A percentile compares a stretch with the other conserved stretches of the same genome.
phyloP scores from a whole-genome alignment of 2,888 invertebrate genomes.

The Prostheceraeus crozeri region DNA sequence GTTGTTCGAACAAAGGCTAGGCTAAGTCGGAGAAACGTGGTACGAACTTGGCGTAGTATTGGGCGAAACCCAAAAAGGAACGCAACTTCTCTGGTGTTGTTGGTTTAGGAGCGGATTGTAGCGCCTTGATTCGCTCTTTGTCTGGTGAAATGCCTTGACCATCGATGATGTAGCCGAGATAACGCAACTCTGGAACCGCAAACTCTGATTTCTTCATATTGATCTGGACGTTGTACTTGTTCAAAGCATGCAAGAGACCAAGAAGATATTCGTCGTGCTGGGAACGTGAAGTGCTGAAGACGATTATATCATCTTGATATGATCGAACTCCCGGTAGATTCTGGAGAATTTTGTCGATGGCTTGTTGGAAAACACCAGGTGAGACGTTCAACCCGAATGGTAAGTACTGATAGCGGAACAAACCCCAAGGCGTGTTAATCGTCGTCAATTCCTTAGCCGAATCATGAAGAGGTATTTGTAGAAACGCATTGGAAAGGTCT shows the following conservation, averaged over 20 bases:
- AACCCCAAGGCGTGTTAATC: neutral
- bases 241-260: slow-evolving; percentile 6
- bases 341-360: neutral
- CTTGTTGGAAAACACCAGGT: neutral
- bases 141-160: slow-evolving; percentile 16
- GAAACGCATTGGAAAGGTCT: slow-evolving; percentile 8
- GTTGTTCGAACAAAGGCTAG: slow-evolving; percentile 22
- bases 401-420: too few relatives aligned
- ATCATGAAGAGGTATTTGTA: neutral
- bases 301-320: slow-evolving; percentile 13
- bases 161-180: neutral
- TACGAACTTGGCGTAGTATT: slow-evolving; percentile 23
- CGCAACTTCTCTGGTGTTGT: neutral
- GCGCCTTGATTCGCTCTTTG: neutral
- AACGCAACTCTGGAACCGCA: neutral
- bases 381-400: too few relatives aligned
- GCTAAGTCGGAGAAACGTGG: neutral
- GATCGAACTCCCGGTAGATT: slow-evolving; percentile 1
- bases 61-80: neutral
- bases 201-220: neutral
- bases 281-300: neutral
- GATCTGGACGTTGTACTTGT: slow-evolving; percentile 22
- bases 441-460: neutral
- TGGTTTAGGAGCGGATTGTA: slow-evolving; percentile 6
- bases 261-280: slow-evolving; percentile 2